A percentile compares a stretch with the other conserved stretches of the same genome.
phyloP scores from a whole-genome alignment of 2,797 vertebrate genomes.

The Harpagifer antarcticus region DNA sequence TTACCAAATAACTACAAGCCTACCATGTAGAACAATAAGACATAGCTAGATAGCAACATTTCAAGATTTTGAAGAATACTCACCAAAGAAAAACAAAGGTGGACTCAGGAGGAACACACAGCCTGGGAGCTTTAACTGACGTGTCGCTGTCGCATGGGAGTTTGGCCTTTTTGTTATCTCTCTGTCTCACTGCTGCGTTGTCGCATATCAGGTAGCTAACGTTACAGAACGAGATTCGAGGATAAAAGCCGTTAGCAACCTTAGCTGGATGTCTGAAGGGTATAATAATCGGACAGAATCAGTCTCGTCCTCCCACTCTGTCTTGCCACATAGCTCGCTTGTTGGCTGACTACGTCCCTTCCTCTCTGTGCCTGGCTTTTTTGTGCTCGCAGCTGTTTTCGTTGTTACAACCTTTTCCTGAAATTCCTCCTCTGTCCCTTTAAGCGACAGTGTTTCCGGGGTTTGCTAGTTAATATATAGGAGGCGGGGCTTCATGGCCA shows the following conservation, averaged over 20 bases:
- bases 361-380: slow-evolving; percentile 55
- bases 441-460: slow-evolving; percentile 86
- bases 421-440: slow-evolving; percentile 80
- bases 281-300: slow-evolving; percentile 13
- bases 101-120: slow-evolving; percentile 13
- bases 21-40: background rate
- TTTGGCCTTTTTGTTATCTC: slow-evolving; percentile 73
- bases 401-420: slow-evolving; percentile 78
- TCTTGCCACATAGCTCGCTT: slow-evolving; percentile 60
- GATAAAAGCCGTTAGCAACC: slow-evolving; percentile 31
- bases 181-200: slow-evolving; percentile 62
- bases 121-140: slow-evolving; percentile 40
- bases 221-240: slow-evolving; percentile 30
- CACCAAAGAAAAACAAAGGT: slow-evolving; percentile 45
- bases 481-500: slow-evolving; percentile 74
- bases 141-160: slow-evolving; percentile 59
- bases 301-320: slow-evolving; percentile 45
- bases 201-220: slow-evolving; percentile 54
- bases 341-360: slow-evolving; percentile 63
- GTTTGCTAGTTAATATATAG: slow-evolving; percentile 54
- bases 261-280: background rate
- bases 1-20: background rate
- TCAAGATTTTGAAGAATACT: slow-evolving; percentile 37
- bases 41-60: background rate
- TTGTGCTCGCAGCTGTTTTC: slow-evolving; percentile 78